phyloP scores from a whole-genome alignment of 2,797 vertebrate species.

The Acipenser transmontanus region DNA sequence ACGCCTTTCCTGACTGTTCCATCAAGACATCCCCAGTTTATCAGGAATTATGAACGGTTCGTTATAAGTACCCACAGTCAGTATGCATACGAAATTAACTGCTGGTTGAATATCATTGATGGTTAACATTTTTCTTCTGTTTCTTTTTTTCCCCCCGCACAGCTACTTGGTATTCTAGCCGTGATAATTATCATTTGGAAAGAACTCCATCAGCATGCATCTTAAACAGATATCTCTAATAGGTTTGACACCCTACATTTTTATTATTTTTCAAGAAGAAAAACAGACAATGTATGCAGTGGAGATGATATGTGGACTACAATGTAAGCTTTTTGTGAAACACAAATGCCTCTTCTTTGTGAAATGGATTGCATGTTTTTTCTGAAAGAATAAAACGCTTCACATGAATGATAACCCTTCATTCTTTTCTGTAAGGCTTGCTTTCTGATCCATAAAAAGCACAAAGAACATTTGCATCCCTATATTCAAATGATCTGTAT shows the following conservation, averaged over 20 bases:
- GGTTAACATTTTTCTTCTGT: slow-evolving; percentile 47
- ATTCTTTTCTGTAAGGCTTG: slow-evolving; percentile 86
- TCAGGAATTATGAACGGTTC: slow-evolving; percentile 56
- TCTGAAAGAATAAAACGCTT: slow-evolving; percentile 68
- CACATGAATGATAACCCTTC: slow-evolving; percentile 88
- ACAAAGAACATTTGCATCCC: slow-evolving; percentile 94
- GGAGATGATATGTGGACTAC: slow-evolving; percentile 25
- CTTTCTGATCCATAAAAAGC: slow-evolving; percentile 92
- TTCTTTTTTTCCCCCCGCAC: slow-evolving; percentile 46
- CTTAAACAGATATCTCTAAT: slow-evolving; percentile 45
- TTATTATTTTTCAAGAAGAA: slow-evolving; percentile 47
- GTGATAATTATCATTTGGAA: slow-evolving; percentile 66
- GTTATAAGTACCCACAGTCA: slow-evolving; percentile 74
- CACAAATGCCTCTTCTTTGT: slow-evolving; percentile 80
- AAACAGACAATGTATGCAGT: slow-evolving; percentile 25
- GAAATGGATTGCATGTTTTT: slow-evolving; percentile 52
- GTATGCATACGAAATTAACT: slow-evolving; percentile 67
- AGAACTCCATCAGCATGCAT: slow-evolving; percentile 59
- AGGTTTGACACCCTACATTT: slow-evolving; percentile 49
- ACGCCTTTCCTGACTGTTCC: slow-evolving; percentile 25
- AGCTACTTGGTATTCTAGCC: slow-evolving; percentile 53
- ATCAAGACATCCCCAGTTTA: slow-evolving; percentile 25
- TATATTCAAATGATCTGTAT: slow-evolving; percentile 94
- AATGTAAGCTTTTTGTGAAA: slow-evolving; percentile 64
- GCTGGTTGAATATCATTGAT: slow-evolving; percentile 69